phyloP scores from a whole-genome alignment of 2,888 invertebrate species.

The Miltochrista miniata region DNA sequence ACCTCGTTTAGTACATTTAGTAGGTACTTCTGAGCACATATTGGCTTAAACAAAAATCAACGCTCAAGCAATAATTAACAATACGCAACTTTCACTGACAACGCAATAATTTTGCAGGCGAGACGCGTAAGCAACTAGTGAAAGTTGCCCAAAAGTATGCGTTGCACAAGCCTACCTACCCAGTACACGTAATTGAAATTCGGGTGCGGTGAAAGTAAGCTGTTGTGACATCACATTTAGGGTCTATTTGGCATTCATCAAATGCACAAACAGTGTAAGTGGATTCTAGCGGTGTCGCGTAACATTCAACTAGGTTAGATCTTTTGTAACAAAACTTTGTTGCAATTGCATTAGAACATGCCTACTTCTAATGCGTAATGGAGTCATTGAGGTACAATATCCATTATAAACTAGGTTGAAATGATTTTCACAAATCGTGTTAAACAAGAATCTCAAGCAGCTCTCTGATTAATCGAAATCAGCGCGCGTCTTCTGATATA shows the following conservation, averaged over 20 bases:
- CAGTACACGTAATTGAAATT: conserved; percentile 75
- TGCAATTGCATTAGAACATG: conserved; percentile 16
- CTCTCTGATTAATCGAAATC: conserved; percentile 30
- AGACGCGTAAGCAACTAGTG: conserved; percentile 76
- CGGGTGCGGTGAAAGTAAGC: conserved; percentile 77
- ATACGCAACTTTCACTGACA: conserved; percentile 73
- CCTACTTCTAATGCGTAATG: not conserved
- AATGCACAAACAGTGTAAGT: conserved; percentile 23
- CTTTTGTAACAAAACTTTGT: conserved; percentile 21
- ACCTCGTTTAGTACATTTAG: not conserved
- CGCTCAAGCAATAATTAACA: conserved; percentile 44
- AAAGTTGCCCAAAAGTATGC: conserved; percentile 80
- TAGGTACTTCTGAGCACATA: conserved; percentile 4
- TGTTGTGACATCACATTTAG: conserved; percentile 53
- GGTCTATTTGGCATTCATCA: conserved; percentile 45
- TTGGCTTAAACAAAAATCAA: conserved; percentile 19
- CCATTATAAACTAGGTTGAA: not conserved
- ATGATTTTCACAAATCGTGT: conserved; percentile 14
- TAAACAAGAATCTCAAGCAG: conserved; percentile 26
- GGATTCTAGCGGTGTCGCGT: conserved; percentile 18
- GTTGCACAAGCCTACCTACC: conserved; percentile 75
- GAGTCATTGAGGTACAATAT: not conserved
- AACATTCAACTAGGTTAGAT: conserved; percentile 13
- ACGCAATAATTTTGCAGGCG: conserved; percentile 79
- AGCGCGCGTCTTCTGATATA: conserved; percentile 39